Percentiles rank a stretch among this genome's conserved stretches.
phyloP scores from a whole-genome alignment of 1,140 invertebrate species.

The Drosophila arawakana region DNA sequence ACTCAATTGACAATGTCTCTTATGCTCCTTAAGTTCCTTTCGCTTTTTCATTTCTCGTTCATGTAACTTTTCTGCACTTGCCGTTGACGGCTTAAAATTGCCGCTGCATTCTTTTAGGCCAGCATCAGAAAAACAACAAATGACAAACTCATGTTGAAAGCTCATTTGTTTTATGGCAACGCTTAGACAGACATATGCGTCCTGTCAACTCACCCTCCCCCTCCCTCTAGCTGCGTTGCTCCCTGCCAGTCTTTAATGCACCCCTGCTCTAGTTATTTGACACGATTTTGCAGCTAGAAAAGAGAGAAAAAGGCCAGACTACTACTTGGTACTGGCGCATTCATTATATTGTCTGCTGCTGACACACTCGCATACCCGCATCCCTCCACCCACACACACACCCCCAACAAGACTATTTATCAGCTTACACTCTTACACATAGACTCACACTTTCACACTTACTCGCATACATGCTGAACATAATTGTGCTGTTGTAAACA shows the following conservation, averaged over 20 bases:
- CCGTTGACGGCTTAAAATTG: conserved; percentile 42
- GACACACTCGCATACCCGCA: conserved; percentile 10
- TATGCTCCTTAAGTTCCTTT: neutral
- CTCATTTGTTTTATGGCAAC: conserved; percentile 77
- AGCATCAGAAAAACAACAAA: conserved; percentile 50
- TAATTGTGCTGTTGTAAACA: conserved; percentile 36
- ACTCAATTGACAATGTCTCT: neutral
- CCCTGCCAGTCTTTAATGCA: neutral
- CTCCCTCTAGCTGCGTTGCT: neutral
- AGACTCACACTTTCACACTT: neutral
- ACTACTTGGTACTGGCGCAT: conserved; percentile 55
- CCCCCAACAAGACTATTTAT: conserved; percentile 29
- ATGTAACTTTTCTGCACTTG: neutral
- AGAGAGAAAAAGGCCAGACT: conserved; percentile 49
- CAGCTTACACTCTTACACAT: conserved; percentile 13
- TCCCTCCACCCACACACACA: neutral
- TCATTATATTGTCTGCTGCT: conserved; percentile 64
- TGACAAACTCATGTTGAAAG: conserved; percentile 76
- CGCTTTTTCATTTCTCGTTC: neutral
- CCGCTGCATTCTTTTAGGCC: conserved; percentile 33
- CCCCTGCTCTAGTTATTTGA: conserved; percentile 73
- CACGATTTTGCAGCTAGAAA: conserved; percentile 65
- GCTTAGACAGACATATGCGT: conserved; percentile 70
- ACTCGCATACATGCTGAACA: conserved; percentile 9
- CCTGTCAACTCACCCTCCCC: conserved; percentile 15